Evolutionary conservation across 2,888 invertebrate species (phyloP), one percentile per base, ranked within the genome.

Genomic region (Meiosimyza decipiens): DNA sequence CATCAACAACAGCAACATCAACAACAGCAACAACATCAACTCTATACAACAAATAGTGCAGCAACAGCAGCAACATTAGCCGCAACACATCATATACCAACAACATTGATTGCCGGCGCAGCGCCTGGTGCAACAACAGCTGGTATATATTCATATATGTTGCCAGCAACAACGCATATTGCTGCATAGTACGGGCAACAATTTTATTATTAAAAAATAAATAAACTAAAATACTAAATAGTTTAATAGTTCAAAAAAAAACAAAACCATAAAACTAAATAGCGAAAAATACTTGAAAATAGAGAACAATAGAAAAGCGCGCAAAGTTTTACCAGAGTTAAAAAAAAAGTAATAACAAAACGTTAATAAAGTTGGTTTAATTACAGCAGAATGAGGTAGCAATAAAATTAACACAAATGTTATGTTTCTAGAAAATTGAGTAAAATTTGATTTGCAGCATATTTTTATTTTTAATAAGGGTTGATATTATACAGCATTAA

Each of bases 91-190:
- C 77, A 79, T 66, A 80, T 81, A 74, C 81, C 81, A 65, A 73
- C 80, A 75, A 79, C 80, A 73, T 73, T 81, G 72, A 81, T 80
- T 74, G 75, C 81, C 22, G 82, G 81, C 49, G 80, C 82, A 71
- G 73, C 79, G 71, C 71, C 81, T 75, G 77, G 81, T 78, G 76
- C 81, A 76, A 79, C 80, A 66, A 79, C 80, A 69, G 76, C 79
- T 72, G 82, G 84, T 76, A 79, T 85, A 75, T 86, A 86, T 74
- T 85, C 86, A 70, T 86, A 86, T 74, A 81, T 86, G 79, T 76
- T 86, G 83, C 86, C 86, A 73, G 82, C 85, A 77, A 81, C 85
- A 76, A 82, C 86, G 70, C 86, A 86, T 75, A 85, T 86, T 77
- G 83, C 84, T 71, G 86, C 86, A 81, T 82, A 83, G 82, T 80